A percentile compares a stretch with the other conserved stretches of the same genome.
phyloP scores from a whole-genome alignment of 2,113 vertebrate genomes.

The Ibidorhyncha struthersii region DNA sequence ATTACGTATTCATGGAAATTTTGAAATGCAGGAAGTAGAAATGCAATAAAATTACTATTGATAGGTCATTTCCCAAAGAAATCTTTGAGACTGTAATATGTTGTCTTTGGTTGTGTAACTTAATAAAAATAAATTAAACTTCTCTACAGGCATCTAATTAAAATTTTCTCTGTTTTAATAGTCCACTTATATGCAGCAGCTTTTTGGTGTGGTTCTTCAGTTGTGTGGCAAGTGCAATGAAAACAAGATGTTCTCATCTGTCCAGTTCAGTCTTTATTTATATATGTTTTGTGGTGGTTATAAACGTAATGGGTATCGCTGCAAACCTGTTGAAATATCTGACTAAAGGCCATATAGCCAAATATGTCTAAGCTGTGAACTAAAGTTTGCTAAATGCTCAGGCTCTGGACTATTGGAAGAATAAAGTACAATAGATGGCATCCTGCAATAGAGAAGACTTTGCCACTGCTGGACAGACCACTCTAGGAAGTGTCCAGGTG shows the following conservation, averaged over 20 bases:
- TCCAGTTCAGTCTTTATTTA: background rate
- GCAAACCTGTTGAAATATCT: background rate
- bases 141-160: constrained; percentile 12
- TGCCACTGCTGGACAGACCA: background rate
- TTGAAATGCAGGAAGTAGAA: constrained; percentile 61
- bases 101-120: constrained; percentile 33
- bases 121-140: constrained; percentile 49
- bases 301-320: background rate
- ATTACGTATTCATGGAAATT: constrained; percentile 21
- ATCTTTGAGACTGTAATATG: background rate
- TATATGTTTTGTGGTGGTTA: background rate
- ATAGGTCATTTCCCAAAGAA: constrained; percentile 64
- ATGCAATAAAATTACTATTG: constrained; percentile 48
- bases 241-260: constrained; percentile 31
- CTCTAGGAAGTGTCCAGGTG: background rate
- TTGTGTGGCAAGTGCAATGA: background rate
- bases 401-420: background rate
- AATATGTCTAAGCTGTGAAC: background rate
- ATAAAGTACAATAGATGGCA: background rate
- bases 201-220: constrained; percentile 18
- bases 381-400: background rate
- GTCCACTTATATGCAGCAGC: constrained; percentile 6
- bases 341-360: background rate
- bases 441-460: background rate
- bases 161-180: constrained; percentile 3